Conservation (phyloP, 2,797 vertebrate species). For the Neomorphus geoffroyi region DNA sequence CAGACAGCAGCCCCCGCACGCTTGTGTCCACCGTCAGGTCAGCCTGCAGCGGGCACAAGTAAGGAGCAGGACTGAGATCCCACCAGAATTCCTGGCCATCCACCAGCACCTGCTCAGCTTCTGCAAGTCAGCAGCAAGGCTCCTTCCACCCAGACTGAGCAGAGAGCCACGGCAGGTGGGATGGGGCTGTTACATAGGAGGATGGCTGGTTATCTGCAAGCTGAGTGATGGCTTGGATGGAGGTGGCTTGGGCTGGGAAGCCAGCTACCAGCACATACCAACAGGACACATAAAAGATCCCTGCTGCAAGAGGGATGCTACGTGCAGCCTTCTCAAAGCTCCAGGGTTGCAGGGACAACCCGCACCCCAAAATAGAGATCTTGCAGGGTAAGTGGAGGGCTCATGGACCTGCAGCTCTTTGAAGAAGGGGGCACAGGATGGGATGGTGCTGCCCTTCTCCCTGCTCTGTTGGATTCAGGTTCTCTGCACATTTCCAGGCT, state of each 20-base stretch:
- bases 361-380: background rate
- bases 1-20: conserved; percentile 11
- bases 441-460: background rate
- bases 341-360: background rate
- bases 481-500: background rate
- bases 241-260: background rate
- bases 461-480: background rate
- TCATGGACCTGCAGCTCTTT: background rate
- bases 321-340: background rate
- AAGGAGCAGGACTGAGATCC: background rate
- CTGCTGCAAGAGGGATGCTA: background rate
- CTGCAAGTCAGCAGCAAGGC: rapidly evolving
- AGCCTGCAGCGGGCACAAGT: background rate
- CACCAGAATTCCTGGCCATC: rapidly evolving
- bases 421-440: background rate
- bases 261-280: background rate
- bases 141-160: background rate
- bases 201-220: background rate
- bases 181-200: rapidly evolving
- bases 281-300: rapidly evolving
- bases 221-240: background rate
- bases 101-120: background rate
- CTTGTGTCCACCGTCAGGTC: conserved; percentile 18
- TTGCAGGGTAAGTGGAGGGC: background rate
- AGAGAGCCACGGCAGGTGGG: background rate